These are phyloP conservation scores for Rhynchopsitta pachyrhyncha DNA, from an alignment of 2,113 vertebrate species.

Conservation along the genomic window DNA sequence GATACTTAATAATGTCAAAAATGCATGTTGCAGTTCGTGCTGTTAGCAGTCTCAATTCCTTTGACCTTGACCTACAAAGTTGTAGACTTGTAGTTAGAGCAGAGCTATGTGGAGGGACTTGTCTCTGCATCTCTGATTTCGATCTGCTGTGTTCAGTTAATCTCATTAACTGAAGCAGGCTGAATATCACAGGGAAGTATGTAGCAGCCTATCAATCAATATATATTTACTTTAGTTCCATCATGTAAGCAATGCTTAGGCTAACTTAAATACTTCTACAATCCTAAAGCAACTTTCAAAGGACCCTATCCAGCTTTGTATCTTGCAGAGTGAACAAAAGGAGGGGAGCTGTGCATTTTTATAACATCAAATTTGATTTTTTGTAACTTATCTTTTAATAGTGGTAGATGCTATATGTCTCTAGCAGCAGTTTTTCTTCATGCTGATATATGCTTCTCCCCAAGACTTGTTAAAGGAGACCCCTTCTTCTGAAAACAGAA, in stretches of 20 bases:
- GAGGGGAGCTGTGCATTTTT: not conserved
- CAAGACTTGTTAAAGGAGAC: not conserved
- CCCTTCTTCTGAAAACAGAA: not conserved
- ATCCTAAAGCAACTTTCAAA: not conserved
- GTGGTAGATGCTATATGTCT: not conserved
- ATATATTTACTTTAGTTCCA: not conserved
- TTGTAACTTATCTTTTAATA: not conserved
- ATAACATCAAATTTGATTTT: not conserved
- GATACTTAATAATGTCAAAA: not conserved
- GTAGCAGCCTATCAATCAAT: not conserved
- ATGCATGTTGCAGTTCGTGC: fast-evolving
- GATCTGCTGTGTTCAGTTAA: not conserved
- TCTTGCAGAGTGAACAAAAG: not conserved
- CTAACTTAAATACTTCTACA: not conserved
- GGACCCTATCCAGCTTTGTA: not conserved
- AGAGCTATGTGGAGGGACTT: not conserved
- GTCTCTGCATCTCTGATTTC: not conserved
- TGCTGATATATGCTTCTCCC: not conserved
- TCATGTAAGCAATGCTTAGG: not conserved
- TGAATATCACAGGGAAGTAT: not conserved
- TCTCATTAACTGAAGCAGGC: not conserved
- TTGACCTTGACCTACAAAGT: not conserved
- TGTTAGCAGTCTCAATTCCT: not conserved
- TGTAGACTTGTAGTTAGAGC: not conserved
- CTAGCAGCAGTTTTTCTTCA: not conserved